These are phyloP conservation scores for Lampris megalopsis DNA, from an alignment of 2,113 vertebrate genomes.

Conservation along the genomic window DNA sequence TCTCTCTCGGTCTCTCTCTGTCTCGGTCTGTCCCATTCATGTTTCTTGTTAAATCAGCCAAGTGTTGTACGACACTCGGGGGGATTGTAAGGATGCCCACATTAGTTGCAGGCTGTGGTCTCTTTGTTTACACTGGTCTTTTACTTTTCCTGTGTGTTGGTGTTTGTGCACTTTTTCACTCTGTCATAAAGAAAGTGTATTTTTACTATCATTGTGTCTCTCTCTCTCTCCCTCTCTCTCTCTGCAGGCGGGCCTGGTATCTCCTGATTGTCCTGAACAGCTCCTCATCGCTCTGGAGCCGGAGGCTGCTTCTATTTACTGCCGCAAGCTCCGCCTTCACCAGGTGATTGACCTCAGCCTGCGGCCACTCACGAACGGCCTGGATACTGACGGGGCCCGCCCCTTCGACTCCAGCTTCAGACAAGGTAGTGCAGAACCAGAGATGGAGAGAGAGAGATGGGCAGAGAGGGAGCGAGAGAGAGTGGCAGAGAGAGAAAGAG, in stretches of 20 bases:
- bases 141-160: too few species aligned
- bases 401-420: constrained; percentile 92
- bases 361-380: constrained; percentile 78
- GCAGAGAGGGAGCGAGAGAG: too few species aligned
- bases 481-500: too few species aligned
- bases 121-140: too few species aligned
- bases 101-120: too few species aligned
- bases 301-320: constrained; percentile 95
- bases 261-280: constrained; percentile 88
- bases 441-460: constrained; percentile 34
- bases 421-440: constrained; percentile 87
- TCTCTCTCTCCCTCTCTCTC: not conserved
- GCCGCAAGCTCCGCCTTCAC: constrained; percentile 93
- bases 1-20: too few species aligned
- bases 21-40: constrained; percentile 4
- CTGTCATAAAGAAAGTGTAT: too few species aligned
- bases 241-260: constrained; percentile 89
- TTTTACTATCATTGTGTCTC: too few species aligned
- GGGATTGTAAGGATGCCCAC: too few species aligned
- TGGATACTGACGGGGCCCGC: constrained; percentile 76
- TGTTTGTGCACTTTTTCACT: too few species aligned
- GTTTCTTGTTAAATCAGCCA: too few species aligned
- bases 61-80: too few species aligned
- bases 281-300: constrained; percentile 95
- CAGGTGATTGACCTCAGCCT: constrained; percentile 92